phyloP scores from a whole-genome alignment of 2,797 vertebrate species.

The Hybognathus amarus region DNA sequence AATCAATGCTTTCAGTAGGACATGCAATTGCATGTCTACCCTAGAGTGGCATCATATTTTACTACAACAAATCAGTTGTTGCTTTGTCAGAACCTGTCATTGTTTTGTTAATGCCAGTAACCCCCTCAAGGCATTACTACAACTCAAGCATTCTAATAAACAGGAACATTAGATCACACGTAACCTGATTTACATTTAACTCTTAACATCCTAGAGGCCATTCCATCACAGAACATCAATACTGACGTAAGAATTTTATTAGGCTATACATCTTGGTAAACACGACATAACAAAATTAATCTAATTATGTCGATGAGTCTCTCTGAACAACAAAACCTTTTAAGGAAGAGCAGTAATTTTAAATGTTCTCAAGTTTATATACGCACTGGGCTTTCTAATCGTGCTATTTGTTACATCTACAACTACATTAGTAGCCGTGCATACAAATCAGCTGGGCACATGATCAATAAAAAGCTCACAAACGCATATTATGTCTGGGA shows the following conservation, averaged over 20 bases:
- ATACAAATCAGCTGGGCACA: slow-evolving; percentile 38
- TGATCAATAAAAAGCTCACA: slow-evolving; percentile 32
- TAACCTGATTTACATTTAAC: slow-evolving; percentile 5
- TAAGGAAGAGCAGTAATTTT: background rate
- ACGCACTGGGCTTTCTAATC: background rate
- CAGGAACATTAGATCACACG: background rate
- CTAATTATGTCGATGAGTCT: background rate
- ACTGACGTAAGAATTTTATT: slow-evolving; percentile 13
- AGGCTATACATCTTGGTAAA: background rate
- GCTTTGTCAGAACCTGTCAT: slow-evolving; percentile 13
- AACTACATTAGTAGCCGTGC: slow-evolving; percentile 17
- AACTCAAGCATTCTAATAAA: slow-evolving; percentile 23
- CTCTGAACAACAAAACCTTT: slow-evolving; percentile 22
- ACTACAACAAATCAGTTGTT: background rate
- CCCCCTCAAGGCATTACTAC: background rate
- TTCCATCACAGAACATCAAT: slow-evolving; percentile 22
- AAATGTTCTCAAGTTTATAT: background rate
- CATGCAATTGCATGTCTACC: background rate
- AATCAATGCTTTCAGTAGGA: background rate
- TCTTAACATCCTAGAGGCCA: slow-evolving; percentile 1
- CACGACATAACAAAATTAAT: slow-evolving; percentile 3
- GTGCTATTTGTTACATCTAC: slow-evolving; percentile 9
- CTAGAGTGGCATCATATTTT: background rate
- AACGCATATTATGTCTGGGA: slow-evolving; percentile 23
- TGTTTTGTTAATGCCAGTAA: background rate